Evolutionary conservation across 2,113 vertebrate genomes (phyloP), one percentile per base, ranked within the genome.

Genomic region (Myodes glareolus): DNA sequence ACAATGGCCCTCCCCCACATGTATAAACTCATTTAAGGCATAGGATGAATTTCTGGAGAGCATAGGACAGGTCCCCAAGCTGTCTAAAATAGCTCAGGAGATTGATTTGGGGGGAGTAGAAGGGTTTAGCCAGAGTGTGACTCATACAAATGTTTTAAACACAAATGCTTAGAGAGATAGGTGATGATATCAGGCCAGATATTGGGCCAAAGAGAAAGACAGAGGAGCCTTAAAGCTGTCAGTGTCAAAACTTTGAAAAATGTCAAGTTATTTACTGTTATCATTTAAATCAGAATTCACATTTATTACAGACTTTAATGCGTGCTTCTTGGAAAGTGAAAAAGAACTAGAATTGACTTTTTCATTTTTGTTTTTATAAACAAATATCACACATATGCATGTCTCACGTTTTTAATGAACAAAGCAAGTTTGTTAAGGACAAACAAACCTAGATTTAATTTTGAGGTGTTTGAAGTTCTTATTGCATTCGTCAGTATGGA

Each of bases 11-110:
- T 19, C 23, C 25, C 72, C 42, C 72, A 12, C 72, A 0, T 29
- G 10, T 86, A 29, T 23, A 84, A 29, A 16, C 23, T 96, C 50
- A 36, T 86, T 58, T 27, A 2, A 39, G 1, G 77, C 33, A 25
- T 6, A 77, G 42, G 31, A 52, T 52, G 45, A 3, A 8, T 92
- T 92, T 95, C 33, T 36, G 45, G 3, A 75, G n/a, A 72, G 70
- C 36, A 29, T 29, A 23, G 11, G 6, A 16, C 0, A 47, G 2
- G 29, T 1, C 17, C 5, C 7, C 42, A 58, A 23, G 7, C 0
- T 94, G 7, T 82, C 27, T 17, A 67, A 36, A 78, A 61, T 91
- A 25, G 0, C 14, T 50, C 84, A 70, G 45, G 45, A 42, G 33
- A 61, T 29, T 47, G 7, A 47, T 21, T 81, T 70, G 55, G 21